These are phyloP conservation scores for Spizaetus ornatus DNA, from an alignment of 2,113 vertebrate species.

Conservation along the genomic window DNA sequence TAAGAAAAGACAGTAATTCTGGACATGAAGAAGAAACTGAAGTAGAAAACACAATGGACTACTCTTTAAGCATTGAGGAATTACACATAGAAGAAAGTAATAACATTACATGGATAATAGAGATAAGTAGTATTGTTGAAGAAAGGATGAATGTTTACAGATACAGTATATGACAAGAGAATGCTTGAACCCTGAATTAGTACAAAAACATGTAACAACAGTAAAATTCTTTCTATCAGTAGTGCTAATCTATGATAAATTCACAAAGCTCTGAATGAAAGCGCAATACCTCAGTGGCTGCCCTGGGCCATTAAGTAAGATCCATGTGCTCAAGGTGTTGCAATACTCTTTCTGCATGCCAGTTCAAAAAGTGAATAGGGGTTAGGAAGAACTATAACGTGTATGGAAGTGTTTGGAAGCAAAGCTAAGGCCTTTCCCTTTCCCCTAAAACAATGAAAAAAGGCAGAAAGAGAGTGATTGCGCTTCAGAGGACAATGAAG, in stretches of 20 bases:
- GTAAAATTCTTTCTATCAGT: neutral
- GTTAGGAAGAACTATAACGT: neutral
- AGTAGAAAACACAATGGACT: neutral
- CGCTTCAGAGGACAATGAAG: neutral
- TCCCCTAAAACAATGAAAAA: neutral
- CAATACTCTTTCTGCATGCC: neutral
- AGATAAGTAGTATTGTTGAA: neutral
- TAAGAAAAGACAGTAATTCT: neutral
- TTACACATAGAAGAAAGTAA: slow-evolving; percentile 35
- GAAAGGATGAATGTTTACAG: neutral
- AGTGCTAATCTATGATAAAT: neutral
- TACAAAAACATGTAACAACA: neutral
- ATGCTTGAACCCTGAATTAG: neutral
- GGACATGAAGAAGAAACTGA: slow-evolving; percentile 32
- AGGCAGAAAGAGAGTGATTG: neutral
- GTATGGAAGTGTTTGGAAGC: neutral
- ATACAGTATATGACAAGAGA: neutral
- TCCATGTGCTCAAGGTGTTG: neutral
- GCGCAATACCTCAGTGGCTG: neutral
- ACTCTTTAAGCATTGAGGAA: slow-evolving; percentile 9
- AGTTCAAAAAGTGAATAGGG: neutral
- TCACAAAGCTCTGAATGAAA: neutral
- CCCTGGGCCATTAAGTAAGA: neutral
- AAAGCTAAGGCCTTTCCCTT: neutral
- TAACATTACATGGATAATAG: neutral